These are phyloP conservation scores for Eubasilissa splendida DNA, from an alignment of 2,888 invertebrate genomes.

Conservation along the genomic window DNA sequence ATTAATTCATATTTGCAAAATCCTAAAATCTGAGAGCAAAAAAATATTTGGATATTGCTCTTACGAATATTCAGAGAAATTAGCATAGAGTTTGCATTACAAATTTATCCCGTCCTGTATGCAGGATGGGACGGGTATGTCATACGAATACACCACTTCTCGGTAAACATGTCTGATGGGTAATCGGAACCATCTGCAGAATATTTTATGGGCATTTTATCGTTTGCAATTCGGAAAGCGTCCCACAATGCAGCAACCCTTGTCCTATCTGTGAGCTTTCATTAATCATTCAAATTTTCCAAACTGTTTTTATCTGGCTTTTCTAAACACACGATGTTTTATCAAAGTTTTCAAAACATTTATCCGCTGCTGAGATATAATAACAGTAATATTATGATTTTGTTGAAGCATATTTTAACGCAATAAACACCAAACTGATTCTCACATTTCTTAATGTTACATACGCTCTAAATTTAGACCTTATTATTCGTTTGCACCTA, in stretches of 20 bases:
- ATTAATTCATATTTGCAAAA: too few species aligned
- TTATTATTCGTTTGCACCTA: too few species aligned
- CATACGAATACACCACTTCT: constrained; percentile 22
- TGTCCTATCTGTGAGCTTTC: not conserved
- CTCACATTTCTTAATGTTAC: too few species aligned
- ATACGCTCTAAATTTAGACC: too few species aligned
- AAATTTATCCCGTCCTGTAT: not conserved
- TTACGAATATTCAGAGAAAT: too few species aligned
- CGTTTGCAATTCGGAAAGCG: constrained; percentile 19
- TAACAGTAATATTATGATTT: too few species aligned
- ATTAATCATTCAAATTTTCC: constrained; percentile 33
- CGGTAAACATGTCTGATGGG: constrained; percentile 34
- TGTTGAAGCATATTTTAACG: too few species aligned
- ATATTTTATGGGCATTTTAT: constrained; percentile 29
- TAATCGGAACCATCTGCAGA: constrained; percentile 29
- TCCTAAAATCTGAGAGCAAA: too few species aligned
- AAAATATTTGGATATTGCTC: too few species aligned
- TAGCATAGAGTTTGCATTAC: too few species aligned
- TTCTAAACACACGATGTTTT: not conserved
- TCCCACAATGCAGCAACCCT: constrained; percentile 24
- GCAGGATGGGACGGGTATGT: constrained; percentile 13
- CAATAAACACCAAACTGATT: too few species aligned
- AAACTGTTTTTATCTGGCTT: not conserved
- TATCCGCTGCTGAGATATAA: not conserved
- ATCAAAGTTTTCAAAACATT: constrained; percentile 4